Evolutionary conservation across 2,888 invertebrate species (phyloP).

Genomic region (Drosophila fungiperda): DNA sequence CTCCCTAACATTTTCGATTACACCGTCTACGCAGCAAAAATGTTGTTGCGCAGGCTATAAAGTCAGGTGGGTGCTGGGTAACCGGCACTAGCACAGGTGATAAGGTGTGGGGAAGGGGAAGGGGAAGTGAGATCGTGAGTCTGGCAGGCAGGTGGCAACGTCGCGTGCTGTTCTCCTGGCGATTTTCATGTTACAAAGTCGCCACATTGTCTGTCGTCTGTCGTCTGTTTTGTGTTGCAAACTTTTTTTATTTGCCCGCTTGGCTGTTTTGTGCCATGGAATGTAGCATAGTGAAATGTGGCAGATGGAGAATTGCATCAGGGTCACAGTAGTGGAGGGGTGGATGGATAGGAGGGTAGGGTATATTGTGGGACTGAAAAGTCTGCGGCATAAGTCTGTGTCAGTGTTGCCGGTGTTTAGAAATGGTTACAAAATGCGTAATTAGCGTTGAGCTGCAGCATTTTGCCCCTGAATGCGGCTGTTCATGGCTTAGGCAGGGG

Average conservation of each 20-base stretch:
- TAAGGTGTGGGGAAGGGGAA: neutral
- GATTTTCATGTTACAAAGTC: conserved; percentile 79
- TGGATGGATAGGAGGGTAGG: neutral
- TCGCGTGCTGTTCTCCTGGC: conserved; percentile 73
- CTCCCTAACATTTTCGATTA: conserved; percentile 19
- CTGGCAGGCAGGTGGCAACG: conserved; percentile 54
- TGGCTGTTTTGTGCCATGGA: conserved; percentile 33
- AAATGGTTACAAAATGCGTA: conserved; percentile 78
- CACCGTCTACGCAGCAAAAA: conserved; percentile 63
- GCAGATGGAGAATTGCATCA: conserved; percentile 8
- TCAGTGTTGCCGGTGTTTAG: conserved; percentile 56
- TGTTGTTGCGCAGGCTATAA: conserved; percentile 73
- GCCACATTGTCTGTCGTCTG: conserved; percentile 75
- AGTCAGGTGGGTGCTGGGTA: conserved; percentile 62
- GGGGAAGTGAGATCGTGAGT: neutral
- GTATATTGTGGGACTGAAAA: neutral
- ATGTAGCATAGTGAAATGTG: conserved; percentile 22
- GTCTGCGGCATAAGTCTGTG: conserved; percentile 44
- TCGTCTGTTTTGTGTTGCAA: conserved; percentile 58
- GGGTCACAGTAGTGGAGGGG: neutral
- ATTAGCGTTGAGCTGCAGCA: conserved; percentile 72
- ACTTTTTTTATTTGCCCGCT: conserved; percentile 43
- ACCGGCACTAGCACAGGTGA: neutral
- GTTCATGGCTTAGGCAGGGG: neutral
- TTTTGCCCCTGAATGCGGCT: conserved; percentile 36